Conservation (phyloP, 2,797 vertebrate species). For the Microchirus variegatus region DNA sequence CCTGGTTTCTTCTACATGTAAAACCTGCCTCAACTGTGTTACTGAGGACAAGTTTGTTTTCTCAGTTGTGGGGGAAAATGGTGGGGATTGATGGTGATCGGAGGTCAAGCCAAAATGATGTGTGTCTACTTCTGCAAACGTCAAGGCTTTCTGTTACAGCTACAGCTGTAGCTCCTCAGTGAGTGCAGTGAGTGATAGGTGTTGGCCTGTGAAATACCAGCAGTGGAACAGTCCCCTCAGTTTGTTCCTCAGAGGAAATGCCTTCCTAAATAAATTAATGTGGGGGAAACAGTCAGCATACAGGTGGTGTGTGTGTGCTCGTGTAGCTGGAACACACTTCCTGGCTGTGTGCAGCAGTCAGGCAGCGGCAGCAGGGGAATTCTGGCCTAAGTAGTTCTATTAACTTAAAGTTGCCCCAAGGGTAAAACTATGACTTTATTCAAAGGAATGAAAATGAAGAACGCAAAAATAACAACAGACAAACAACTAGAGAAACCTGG, state of each 20-base stretch:
- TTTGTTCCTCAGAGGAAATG: constrained; percentile 55
- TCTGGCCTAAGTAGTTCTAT: constrained; percentile 8
- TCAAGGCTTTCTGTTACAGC: background rate
- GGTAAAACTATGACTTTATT: background rate
- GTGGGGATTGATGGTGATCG: background rate
- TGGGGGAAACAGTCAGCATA: constrained; percentile 14
- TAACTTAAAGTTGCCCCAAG: constrained; percentile 3
- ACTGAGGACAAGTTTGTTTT: background rate
- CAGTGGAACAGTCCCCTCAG: constrained; percentile 38
- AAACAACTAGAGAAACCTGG: background rate
- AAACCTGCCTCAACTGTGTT: background rate
- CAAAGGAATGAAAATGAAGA: constrained; percentile 11
- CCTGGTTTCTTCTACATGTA: background rate
- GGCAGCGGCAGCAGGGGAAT: background rate
- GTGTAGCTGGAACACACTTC: constrained; percentile 8
- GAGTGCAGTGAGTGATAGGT: constrained; percentile 29
- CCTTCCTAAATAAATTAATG: constrained; percentile 39
- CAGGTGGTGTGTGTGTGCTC: constrained; percentile 27
- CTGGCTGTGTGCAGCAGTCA: constrained; percentile 9
- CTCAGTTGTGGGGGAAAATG: background rate
- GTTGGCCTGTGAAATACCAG: constrained; percentile 37
- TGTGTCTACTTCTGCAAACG: background rate
- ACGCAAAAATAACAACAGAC: background rate
- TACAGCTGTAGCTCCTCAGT: constrained; percentile 5
- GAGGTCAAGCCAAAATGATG: background rate